Evolutionary conservation across 1,140 invertebrate species (phyloP), one percentile per base, ranked within the genome.

Genomic region (Aphaenogaster rudis): DNA sequence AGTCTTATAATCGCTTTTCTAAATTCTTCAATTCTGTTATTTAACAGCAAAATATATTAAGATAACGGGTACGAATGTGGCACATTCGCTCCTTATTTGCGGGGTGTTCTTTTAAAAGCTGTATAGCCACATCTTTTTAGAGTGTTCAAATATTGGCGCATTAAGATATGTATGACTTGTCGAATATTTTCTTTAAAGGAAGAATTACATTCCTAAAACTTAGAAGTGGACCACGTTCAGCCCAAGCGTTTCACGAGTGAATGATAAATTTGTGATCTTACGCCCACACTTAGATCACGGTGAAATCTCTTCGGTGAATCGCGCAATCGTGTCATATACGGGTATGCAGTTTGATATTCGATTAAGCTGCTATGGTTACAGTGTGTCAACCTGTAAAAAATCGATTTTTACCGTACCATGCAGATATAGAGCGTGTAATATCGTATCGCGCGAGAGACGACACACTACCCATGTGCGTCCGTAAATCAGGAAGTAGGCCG

Each of bases 331-430:
- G 45, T 78, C 63, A 67, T 11, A 69, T 80, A 33, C 28, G 45
- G 48, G 48, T 48, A 8, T 82, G 74, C 82, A 79, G 15, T 64
- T 66, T 69, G 77, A 88, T 78, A 69, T 90, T 90, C 87, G 91
- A 91, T 91, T 87, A 88, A 93, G 92, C 89, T 93, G 86, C 92
- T 92, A 93, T 93, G 91, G 93, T 93, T 92, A 93, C 93, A 88
- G 72, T 86, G 72, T 89, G 88, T 92, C 91, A 93, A 93, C 91
- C 92, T 89, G 69, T 77, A 85, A 88, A 92, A 84, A 92, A 93
- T 93, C 92, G 92, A 93, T 93, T 89, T 88, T 86, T 84, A 79
- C 28, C 57, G 15, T 81, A 63, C 3, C n/a, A 61, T 79, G 66
- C 52, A 71, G 8, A 54, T 90, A 79, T 39, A 87, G 85, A 59